These are phyloP conservation scores for Psammodynastes pulverulentus DNA, from an alignment of 2,113 vertebrate genomes.

Conservation along the genomic window DNA sequence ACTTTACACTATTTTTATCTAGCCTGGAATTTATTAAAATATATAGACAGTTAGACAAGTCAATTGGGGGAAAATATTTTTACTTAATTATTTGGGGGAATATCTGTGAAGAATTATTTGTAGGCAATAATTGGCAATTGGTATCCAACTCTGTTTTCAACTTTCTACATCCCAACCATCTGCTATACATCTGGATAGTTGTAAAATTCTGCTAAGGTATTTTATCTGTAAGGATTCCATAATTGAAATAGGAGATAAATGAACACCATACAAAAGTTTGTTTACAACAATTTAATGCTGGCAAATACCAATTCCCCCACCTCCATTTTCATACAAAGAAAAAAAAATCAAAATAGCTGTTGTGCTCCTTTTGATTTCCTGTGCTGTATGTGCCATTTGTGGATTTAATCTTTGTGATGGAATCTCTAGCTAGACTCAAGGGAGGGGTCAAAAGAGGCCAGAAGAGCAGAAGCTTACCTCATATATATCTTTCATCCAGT, in stretches of 20 bases:
- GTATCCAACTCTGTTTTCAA: neutral
- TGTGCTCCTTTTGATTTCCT: neutral
- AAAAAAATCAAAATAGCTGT: neutral
- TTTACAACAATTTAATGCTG: neutral
- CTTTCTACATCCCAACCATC: neutral
- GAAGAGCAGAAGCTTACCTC: constrained; percentile 59
- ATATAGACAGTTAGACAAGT: neutral
- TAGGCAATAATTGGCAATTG: neutral
- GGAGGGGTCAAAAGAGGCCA: neutral
- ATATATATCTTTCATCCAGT: constrained; percentile 70
- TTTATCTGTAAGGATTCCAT: neutral
- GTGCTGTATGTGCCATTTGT: neutral
- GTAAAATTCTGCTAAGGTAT: neutral
- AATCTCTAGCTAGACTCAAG: neutral
- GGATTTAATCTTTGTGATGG: neutral
- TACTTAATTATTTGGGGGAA: too few relatives aligned
- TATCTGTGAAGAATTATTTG: neutral
- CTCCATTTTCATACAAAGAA: neutral
- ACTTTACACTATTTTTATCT: neutral
- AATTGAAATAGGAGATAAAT: neutral
- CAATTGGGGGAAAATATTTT: neutral
- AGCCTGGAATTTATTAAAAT: neutral
- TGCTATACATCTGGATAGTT: neutral
- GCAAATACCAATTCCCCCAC: neutral
- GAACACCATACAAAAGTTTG: neutral